Conservation (phyloP, 92 coral and sea anemone species). For the Zoanthus gigantus region DNA sequence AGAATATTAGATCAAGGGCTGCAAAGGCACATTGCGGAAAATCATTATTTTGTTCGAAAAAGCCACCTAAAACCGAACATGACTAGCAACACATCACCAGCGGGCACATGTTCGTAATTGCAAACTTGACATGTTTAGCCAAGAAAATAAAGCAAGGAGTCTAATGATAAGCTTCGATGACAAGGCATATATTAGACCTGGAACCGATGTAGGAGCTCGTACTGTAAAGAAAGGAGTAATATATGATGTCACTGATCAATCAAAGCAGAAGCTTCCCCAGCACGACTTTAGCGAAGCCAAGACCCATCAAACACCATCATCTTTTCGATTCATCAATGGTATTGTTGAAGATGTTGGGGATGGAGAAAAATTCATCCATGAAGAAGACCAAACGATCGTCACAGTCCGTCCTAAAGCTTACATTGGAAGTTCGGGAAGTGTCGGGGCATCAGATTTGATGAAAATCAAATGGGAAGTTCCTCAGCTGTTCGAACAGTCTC, state of each 20-base stretch:
- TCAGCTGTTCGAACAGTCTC: constrained; percentile 38
- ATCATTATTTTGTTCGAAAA: constrained; percentile 69
- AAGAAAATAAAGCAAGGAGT: constrained; percentile 50
- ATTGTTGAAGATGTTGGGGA: constrained; percentile 54
- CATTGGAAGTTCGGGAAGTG: constrained; percentile 38
- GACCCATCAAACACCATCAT: constrained; percentile 68
- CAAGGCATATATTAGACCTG: constrained; percentile 59
- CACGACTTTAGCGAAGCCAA: constrained; percentile 61
- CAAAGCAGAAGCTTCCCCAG: constrained; percentile 63
- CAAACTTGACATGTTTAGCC: constrained; percentile 58
- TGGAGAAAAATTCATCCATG: constrained; percentile 46
- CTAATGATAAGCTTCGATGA: constrained; percentile 54
- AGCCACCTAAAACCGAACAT: constrained; percentile 71
- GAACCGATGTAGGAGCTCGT: constrained; percentile 64
- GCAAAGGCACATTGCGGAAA: constrained; percentile 69
- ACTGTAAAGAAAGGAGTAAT: constrained; percentile 56
- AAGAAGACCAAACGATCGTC: constrained; percentile 51
- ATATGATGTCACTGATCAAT: constrained; percentile 55
- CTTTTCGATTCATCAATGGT: constrained; percentile 63
- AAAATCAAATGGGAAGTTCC: constrained; percentile 31
- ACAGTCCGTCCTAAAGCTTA: constrained; percentile 50
- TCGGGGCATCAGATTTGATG: constrained; percentile 31
- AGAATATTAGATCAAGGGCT: constrained; percentile 56
- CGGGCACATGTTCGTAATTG: constrained; percentile 64
- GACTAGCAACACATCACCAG: constrained; percentile 69